Evolutionary conservation across 2,797 vertebrate genomes (phyloP), one percentile per base, ranked within the genome.

Genomic region (Fundulus diaphanus): DNA sequence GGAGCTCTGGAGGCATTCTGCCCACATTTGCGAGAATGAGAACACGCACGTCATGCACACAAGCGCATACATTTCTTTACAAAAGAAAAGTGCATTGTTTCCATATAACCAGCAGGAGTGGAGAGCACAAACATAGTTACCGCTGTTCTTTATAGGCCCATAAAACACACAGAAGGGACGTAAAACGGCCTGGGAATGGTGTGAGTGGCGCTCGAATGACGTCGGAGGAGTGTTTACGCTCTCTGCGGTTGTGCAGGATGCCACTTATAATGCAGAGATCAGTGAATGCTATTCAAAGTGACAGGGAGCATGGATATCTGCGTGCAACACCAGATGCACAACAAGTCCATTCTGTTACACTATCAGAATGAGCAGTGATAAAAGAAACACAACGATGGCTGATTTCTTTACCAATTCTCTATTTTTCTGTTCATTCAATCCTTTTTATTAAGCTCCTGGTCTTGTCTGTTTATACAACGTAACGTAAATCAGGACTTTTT

Each of bases 1-100:
- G 51, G 48, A 33, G 46, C 72, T 78, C 78, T 57, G 76, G 82
- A 79, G 78, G 68, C 77, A 63, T 33, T 71, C 76, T 46, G 85
- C 84, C 88, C 42, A 89, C 78, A 78, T 59, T 1, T 29, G 40
- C 27, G 16, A 15, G 46, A 48, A 54, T 9, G 0, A 54, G 68
- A 74, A 16, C 1, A 56, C 57, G 22, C 40, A 22, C 78, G 2
- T 54, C 71, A 16, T 35, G 20, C 67, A 72, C 44, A 57, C 46
- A 12, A 74, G 31, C 49, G 24, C 42, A 18, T 5, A 44, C 33
- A 68, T 7, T 56, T 67, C 20, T 3, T 69, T 68, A 74, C 40
- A 7, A 12, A 69, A 74, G 76, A 72, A 66, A 33, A 68, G 37
- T 69, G 31, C 66, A 24, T 74, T 70, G 35, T 27, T 15, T 46